Conservation (phyloP, 1,140 invertebrate species). For the Sinonovacula constricta region DNA sequence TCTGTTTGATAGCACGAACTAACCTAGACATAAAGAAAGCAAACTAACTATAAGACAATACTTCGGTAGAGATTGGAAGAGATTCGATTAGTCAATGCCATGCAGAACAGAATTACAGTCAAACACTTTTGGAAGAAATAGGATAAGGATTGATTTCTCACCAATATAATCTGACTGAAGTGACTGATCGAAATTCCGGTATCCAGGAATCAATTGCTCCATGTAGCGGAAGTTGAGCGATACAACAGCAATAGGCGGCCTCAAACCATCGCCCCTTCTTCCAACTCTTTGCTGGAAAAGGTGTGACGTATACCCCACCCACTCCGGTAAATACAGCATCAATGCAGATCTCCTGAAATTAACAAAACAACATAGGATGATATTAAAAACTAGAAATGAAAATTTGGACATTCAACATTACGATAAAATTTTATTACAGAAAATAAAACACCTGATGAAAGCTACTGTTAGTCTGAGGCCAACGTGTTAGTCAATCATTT, state of each 20-base stretch:
- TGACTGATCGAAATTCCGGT: constrained; percentile 71
- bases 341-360: constrained; percentile 60
- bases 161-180: constrained; percentile 70
- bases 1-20: too few relatives aligned
- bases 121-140: too few relatives aligned
- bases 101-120: too few relatives aligned
- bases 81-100: too few relatives aligned
- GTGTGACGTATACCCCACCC: constrained; percentile 66
- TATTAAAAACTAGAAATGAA: neutral
- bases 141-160: too few relatives aligned
- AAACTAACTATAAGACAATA: too few relatives aligned
- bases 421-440: too few relatives aligned
- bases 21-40: too few relatives aligned
- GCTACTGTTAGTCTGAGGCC: too few relatives aligned
- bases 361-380: constrained; percentile 9
- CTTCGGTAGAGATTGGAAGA: too few relatives aligned
- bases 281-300: constrained; percentile 72
- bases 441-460: too few relatives aligned
- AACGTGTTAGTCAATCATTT: too few relatives aligned
- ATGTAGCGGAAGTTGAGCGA: constrained; percentile 67
- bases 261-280: constrained; percentile 71
- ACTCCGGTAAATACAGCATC: constrained; percentile 66
- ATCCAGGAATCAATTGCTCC: constrained; percentile 71
- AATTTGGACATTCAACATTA: neutral
- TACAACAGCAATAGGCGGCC: constrained; percentile 67